Base-by-base conservation (phyloP, 2,113 vertebrate genomes). In the Centrocercus urophasianus region DNA sequence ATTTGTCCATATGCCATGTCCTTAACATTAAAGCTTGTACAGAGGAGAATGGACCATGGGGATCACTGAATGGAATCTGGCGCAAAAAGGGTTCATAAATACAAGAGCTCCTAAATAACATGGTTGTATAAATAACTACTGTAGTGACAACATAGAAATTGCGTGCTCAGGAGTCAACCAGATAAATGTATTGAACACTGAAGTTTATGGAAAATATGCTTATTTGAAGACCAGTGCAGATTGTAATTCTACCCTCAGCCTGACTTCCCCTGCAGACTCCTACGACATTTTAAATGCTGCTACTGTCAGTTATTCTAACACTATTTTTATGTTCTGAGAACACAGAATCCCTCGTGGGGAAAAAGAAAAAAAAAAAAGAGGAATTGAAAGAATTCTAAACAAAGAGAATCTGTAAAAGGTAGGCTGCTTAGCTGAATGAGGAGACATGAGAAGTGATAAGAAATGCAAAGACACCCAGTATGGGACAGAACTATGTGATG, bases 231-330 rank as follows among this genome's bases (percentile, higher is more conserved):
- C 54, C 0, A 0, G 36, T 0, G 19, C 61, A 63, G 30, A 66
- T 25, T 11, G 42, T 20, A 75, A 11, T 57, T 34, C 16, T 85
- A 32, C 25, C 32, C 48, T 78, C 38, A 0, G 15, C 70, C 70
- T 92, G 90, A 60, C 60, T 81, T 88, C 56, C 54, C 36, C 57
- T 94, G 86, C 73, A 86, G 73, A 72, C 52, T 90, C 80, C 77
- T 61, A 64, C 47, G 67, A 65, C 13, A 13, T 48, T 43, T 50
- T 24, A 86, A 76, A 57, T 0, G 0, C 56, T 60, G n/a, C 71
- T 93, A 42, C 57, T 71, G 43, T 25, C 13, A 1, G 34, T 65
- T 75, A n/a, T 85, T 84, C 48, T 82, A 7, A 11, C 0, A 0
- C 20, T 69, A 22, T 48, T 86, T 75, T 80, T 54, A 72, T 50